These are phyloP conservation scores for Geotrypetes seraphini DNA, from an alignment of 2,797 vertebrate species.

Conservation along the genomic window DNA sequence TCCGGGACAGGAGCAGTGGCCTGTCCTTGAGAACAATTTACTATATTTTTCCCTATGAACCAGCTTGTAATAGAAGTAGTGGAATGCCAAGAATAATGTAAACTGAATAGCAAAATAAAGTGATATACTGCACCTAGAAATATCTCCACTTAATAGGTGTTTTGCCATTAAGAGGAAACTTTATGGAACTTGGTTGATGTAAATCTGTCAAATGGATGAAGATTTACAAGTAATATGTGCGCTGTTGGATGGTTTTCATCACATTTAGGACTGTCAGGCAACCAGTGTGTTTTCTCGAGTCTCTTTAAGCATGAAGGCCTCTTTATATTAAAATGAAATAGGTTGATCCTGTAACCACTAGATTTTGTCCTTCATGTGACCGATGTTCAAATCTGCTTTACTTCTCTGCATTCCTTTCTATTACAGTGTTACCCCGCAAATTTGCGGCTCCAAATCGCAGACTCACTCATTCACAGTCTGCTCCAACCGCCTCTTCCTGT, in stretches of 20 bases:
- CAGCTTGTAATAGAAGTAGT: constrained; percentile 36
- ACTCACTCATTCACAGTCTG: too few species aligned
- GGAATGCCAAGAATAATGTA: constrained; percentile 47
- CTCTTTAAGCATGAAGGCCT: constrained; percentile 27
- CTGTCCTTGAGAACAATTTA: constrained; percentile 54
- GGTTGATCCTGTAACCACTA: too few species aligned
- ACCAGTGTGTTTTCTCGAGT: constrained; percentile 29
- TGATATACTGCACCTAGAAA: constrained; percentile 50
- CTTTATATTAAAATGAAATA: constrained; percentile 29
- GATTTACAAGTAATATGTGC: constrained; percentile 50
- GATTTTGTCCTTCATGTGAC: constrained; percentile 30
- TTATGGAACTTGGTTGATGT: constrained; percentile 49
- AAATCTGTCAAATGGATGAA: constrained; percentile 57
- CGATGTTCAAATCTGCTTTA: not conserved
- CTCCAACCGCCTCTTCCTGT: too few species aligned
- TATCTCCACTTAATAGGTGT: constrained; percentile 55
- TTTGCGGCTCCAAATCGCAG: too few species aligned
- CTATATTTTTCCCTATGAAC: constrained; percentile 41
- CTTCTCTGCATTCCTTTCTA: not conserved
- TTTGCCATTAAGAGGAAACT: constrained; percentile 54
- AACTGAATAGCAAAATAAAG: constrained; percentile 48
- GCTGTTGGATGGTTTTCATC: constrained; percentile 41
- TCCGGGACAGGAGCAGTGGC: constrained; percentile 31
- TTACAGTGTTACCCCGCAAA: too few species aligned
- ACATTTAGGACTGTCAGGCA: constrained; percentile 35